These are phyloP conservation scores for Cheilosia variabilis DNA, from an alignment of 2,888 invertebrate species.

Conservation along the genomic window DNA sequence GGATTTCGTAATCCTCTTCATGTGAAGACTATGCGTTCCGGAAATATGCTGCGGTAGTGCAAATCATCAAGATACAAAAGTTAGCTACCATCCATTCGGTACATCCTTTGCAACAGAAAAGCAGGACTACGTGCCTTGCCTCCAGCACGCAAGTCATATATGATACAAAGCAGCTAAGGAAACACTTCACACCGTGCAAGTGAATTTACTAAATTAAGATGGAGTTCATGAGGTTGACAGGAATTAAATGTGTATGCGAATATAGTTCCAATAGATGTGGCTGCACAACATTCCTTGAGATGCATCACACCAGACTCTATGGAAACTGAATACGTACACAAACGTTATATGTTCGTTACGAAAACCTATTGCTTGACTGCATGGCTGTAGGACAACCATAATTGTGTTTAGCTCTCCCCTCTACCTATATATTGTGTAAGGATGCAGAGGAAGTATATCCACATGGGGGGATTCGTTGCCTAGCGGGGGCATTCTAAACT, in stretches of 20 bases:
- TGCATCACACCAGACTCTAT: not conserved
- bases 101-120: conserved; percentile 47
- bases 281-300: conserved; percentile 15
- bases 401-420: not conserved
- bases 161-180: conserved; percentile 58
- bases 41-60: conserved; percentile 59
- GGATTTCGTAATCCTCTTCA: conserved; percentile 21
- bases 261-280: conserved; percentile 18
- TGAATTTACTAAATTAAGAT: conserved; percentile 70
- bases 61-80: conserved; percentile 73
- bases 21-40: conserved; percentile 45
- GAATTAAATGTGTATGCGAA: conserved; percentile 47
- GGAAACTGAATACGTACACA: not conserved
- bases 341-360: not conserved
- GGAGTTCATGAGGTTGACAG: conserved; percentile 70
- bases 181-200: conserved; percentile 66
- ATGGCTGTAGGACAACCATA: not conserved
- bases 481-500: conserved; percentile 15
- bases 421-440: not conserved
- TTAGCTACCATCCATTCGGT: conserved; percentile 30
- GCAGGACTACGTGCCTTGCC: conserved; percentile 63
- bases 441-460: conserved; percentile 25
- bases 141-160: conserved; percentile 54
- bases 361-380: conserved; percentile 1
- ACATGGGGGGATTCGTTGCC: conserved; percentile 16